Evolutionary conservation across 2,888 invertebrate species (phyloP), one percentile per base, ranked within the genome.

Genomic region (Tolmerus cingulatus): DNA sequence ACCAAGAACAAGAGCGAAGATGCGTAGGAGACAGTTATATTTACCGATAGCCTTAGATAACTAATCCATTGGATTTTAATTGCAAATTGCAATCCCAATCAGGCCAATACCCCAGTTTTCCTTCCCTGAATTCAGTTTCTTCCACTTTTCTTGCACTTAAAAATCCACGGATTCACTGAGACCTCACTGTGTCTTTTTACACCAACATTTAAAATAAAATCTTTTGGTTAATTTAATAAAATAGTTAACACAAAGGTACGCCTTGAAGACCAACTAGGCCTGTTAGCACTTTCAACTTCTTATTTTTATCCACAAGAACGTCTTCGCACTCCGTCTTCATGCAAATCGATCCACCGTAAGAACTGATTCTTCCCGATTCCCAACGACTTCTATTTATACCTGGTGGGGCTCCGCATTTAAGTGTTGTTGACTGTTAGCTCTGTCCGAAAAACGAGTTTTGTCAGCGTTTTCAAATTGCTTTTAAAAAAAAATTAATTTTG

Each of bases 381-480:
- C 57, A 77, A 84, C 37, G 74, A 87, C 88, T 57, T 88, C 86
- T 88, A 88, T 88, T 88, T 88, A 88, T 88, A 88, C 88, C 81
- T 74, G 79, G 77, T 43, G 87, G 78, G 78, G 81, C 37, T 34
- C 16, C 16, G 27, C 46, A 85, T 43, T 34, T 43, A 23, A 84
- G 37, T 66, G 85, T 43, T 85, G 74, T 74, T 74, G 74, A 85
- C 85, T 51, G 57, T 46, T 85, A 30, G 14, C 43, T 46, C 74
- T 66, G 43, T 85, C 74, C 85, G 51, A 74, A 51, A 74, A 85
- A 85, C 85, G 46, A 74, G 85, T 85, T 85, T 74, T 43, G 34
- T 66, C 66, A 37, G 19, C 37, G 37, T 84, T 84, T 84, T 34
- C 23, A 84, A 84, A 51, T 51, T 66, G 16, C 12, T 30, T 40